Base-by-base conservation (phyloP, 1,140 invertebrate genomes). In the Drosophila lowei region DNA sequence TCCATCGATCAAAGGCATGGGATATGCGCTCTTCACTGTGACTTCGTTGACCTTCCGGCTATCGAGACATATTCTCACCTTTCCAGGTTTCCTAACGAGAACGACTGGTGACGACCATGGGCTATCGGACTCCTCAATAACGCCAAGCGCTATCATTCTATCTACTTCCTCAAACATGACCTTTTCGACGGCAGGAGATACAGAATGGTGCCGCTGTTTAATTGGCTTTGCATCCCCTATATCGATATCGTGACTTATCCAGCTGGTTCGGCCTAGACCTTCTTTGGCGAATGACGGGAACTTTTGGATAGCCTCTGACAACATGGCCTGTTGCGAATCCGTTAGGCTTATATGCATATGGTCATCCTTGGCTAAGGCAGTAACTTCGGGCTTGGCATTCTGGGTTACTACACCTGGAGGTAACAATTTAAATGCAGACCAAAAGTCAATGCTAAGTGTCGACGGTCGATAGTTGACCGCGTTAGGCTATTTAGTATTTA, bases 151-250 rank as follows among this genome's bases (percentile, higher is more conserved):
- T 6, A 56, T 16, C 46, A 56, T 64, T 4, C 53, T n/a, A 42
- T 56, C 52, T 9, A 56, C 15, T n/a, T 64, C 61, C 9, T 48
- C 23, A 34, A 48, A 64, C 61, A 64, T 56, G 6, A 64, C 23
- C 6, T 43, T 64, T 28, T 64, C 53, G 8, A 42, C 18, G 1
- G 52, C 62, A n/a, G 62, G 62, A 1, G 53, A 56, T 16, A 64
- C 53, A 6, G 53, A 34, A 18, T 50, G 57, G 15, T 56, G 53
- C 5, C 34, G 30, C 34, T 56, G 62, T 18, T 64, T 64, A 3
- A 64, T 64, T 2, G 53, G 34, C 11, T 42, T 64, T 9, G 61
- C 53, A 13, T 28, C 13, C 13, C 34, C 30, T 3, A 56, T 46
- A 18, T 64, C 46, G 2, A 64, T 64, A 3, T 16, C 30, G 16